Conservation (phyloP, 2,797 vertebrate genomes). For the Pempheris klunzingeri region DNA sequence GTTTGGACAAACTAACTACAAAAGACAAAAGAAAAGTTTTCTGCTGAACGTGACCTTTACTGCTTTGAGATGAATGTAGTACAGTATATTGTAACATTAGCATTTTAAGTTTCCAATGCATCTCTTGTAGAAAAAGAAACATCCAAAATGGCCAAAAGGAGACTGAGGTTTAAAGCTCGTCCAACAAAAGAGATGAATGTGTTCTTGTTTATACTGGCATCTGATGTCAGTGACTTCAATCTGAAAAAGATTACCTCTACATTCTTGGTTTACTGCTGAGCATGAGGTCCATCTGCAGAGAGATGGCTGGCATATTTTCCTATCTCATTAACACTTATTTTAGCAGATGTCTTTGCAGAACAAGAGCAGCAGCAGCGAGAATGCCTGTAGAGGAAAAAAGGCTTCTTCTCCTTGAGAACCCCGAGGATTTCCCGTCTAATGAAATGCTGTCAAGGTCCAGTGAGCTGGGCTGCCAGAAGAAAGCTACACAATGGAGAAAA, state of each 20-base stretch:
- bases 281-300: constrained; percentile 23
- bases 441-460: constrained; percentile 82
- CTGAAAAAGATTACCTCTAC: neutral
- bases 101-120: neutral
- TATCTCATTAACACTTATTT: constrained; percentile 72
- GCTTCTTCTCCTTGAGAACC: constrained; percentile 64
- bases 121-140: neutral
- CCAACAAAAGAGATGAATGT: neutral
- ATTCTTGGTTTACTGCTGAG: constrained; percentile 10
- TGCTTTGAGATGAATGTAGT: neutral
- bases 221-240: neutral
- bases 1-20: neutral
- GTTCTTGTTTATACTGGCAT: neutral
- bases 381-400: constrained; percentile 56
- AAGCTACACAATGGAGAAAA: constrained; percentile 70
- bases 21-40: neutral
- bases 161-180: neutral
- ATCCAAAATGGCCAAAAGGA: neutral
- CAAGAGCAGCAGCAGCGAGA: constrained; percentile 29
- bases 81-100: neutral
- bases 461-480: constrained; percentile 77
- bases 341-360: constrained; percentile 59
- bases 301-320: constrained; percentile 47
- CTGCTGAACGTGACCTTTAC: constrained; percentile 5
- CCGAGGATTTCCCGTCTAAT: constrained; percentile 77